Evolutionary conservation across 2,888 invertebrate genomes (phyloP).

Genomic region (Stegophylla sp.): DNA sequence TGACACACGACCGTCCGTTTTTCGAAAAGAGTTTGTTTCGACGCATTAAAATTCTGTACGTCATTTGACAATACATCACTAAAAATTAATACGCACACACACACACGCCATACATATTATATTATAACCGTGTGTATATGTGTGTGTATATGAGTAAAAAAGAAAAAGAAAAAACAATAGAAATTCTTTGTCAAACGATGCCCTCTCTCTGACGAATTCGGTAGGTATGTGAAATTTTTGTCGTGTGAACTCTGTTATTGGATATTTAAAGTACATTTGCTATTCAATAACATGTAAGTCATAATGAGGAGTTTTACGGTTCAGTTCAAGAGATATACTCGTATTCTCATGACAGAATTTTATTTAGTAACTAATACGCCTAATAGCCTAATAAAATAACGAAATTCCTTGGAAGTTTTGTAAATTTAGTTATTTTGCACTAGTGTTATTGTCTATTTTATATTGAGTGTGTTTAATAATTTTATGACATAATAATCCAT

Average conservation of each 20-base stretch:
- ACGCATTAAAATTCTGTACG: constrained; percentile 37
- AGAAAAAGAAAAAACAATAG: constrained; percentile 43
- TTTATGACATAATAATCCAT: too few species aligned
- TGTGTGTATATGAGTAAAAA: background rate
- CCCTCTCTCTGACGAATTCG: constrained; percentile 24
- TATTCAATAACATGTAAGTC: too few species aligned
- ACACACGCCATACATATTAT: background rate
- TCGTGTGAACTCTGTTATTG: background rate
- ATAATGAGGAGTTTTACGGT: too few species aligned
- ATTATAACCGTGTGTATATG: too few species aligned
- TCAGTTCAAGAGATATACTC: too few species aligned
- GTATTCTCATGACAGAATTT: too few species aligned
- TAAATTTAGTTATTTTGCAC: too few species aligned
- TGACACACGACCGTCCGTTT: constrained; percentile 45
- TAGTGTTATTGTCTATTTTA: too few species aligned
- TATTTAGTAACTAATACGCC: too few species aligned
- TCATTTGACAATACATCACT: constrained; percentile 43
- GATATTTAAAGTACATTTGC: background rate
- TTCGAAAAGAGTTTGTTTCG: constrained; percentile 32
- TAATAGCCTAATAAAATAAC: too few species aligned
- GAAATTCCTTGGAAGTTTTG: too few species aligned
- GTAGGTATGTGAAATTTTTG: constrained; percentile 28
- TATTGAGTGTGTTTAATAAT: too few species aligned
- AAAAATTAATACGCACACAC: constrained; percentile 39
- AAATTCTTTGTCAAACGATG: constrained; percentile 52